Evolutionary conservation across 2,888 invertebrate genomes (phyloP), one percentile per base, ranked within the genome.

Genomic region (Cataglyphis albicans): DNA sequence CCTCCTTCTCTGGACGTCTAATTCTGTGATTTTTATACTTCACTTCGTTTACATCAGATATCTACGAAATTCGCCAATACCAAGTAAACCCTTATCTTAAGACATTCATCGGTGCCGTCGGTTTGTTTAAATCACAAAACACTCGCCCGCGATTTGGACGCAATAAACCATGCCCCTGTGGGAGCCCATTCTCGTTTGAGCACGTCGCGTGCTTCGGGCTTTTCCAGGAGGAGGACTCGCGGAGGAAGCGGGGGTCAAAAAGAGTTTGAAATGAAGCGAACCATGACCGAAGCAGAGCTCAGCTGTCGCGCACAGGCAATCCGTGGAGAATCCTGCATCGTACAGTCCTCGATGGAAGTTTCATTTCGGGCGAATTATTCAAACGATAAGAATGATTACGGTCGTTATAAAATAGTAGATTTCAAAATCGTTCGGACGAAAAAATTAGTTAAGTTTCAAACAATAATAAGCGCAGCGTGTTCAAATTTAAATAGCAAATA

Each of bases 271-370:
- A 87, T 87, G 86, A 89, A 86, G 84, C 90, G 86, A 88, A 81
- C 84, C 88, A 85, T 91, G 90, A 89, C 90, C 84, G 87, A 90
- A 84, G 85, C 88, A 84, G 86, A 87, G 85, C 85, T 89, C 90
- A 86, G 87, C 91, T 91, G 91, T 91, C 91, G 90, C 84, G 86
- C 75, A 75, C 91, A 91, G 88, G 86, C 83, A 80, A 84, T 84
- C 90, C 87, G 84, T 86, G 83, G 87, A 89, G 86, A 88, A 88
- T 91, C 81, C 82, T 78, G 80, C 78, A 25, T 35, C 82, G 89
- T 88, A 88, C 88, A 89, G 88, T 87, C 86, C 80, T 87, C 82
- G 86, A 86, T 86, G 81, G 87, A 90, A 90, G 81, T 89, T 87
- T 74, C 74, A 18, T 52, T n/a, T 65, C 64, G 41, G 61, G 61